A percentile compares a stretch with the other conserved stretches of the same genome.
phyloP scores from a whole-genome alignment of 92 coral and sea anemone genomes.

The Bergia puertoricense region DNA sequence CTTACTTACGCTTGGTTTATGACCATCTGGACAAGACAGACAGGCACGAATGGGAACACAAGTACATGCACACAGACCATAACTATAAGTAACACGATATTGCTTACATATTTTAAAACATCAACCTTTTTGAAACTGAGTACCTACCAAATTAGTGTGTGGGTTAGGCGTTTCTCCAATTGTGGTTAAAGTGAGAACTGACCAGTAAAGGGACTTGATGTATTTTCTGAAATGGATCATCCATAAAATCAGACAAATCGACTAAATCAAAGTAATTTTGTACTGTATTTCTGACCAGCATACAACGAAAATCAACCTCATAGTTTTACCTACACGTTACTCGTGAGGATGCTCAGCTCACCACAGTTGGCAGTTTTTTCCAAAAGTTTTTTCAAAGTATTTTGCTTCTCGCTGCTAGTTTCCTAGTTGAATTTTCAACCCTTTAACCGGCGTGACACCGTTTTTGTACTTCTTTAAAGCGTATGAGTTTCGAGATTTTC shows the following conservation, averaged over 20 bases:
- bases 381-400: not conserved
- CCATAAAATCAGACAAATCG: not conserved
- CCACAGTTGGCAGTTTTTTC: not conserved
- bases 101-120: too few species aligned
- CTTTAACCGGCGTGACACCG: too few species aligned
- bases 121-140: not conserved
- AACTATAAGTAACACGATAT: not conserved
- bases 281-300: too few species aligned
- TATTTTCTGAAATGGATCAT: conserved; percentile 67
- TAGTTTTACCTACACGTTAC: not conserved
- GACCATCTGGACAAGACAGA: not conserved
- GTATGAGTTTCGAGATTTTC: too few species aligned
- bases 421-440: too few species aligned
- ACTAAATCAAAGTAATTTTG: not conserved
- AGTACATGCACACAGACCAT: too few species aligned
- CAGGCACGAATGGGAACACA: not conserved
- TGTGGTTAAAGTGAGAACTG: conserved; percentile 89
- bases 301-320: too few species aligned
- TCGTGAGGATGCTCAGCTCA: not conserved
- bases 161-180: conserved; percentile 98
- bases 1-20: not conserved
- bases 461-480: too few species aligned
- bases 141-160: conserved; percentile 82
- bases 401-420: too few species aligned
- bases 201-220: conserved; percentile 95